A percentile compares a stretch with the other conserved stretches of the same genome.
Evolutionary conservation across 2,888 invertebrate genomes (phyloP).

Genomic region (Andrena haemorrhoa): DNA sequence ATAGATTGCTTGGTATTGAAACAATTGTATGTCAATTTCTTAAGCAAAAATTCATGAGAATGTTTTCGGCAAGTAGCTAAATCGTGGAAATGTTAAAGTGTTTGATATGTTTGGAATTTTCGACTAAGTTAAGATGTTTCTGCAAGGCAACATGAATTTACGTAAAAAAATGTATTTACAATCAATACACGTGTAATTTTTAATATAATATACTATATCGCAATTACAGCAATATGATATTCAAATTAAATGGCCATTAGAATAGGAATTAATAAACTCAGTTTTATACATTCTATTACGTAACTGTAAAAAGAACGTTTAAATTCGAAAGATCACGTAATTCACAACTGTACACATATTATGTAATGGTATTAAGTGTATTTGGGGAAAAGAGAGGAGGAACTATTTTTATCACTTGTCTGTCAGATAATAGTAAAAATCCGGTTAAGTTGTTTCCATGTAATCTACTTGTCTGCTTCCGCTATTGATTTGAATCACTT

Average conservation of each 20-base stretch:
- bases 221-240: not conserved
- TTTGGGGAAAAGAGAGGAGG: conserved; percentile 10
- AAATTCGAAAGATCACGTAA: not conserved
- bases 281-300: not conserved
- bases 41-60: not conserved
- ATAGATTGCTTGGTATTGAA: not conserved
- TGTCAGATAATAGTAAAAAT: not conserved
- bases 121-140: not conserved
- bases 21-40: not conserved
- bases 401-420: not conserved
- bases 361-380: not conserved
- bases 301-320: not conserved
- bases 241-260: not conserved
- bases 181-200: not conserved
- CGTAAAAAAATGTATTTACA: not conserved
- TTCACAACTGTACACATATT: not conserved
- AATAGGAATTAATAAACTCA: not conserved
- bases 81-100: too few species aligned
- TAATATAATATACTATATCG: not conserved
- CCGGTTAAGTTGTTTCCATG: not conserved
- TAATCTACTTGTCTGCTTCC: too few species aligned
- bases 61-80: not conserved
- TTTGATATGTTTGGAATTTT: not conserved
- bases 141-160: not conserved
- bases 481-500: not conserved